phyloP scores from a whole-genome alignment of 2,888 invertebrate genomes.

The Lasioglossum zephyrum region DNA sequence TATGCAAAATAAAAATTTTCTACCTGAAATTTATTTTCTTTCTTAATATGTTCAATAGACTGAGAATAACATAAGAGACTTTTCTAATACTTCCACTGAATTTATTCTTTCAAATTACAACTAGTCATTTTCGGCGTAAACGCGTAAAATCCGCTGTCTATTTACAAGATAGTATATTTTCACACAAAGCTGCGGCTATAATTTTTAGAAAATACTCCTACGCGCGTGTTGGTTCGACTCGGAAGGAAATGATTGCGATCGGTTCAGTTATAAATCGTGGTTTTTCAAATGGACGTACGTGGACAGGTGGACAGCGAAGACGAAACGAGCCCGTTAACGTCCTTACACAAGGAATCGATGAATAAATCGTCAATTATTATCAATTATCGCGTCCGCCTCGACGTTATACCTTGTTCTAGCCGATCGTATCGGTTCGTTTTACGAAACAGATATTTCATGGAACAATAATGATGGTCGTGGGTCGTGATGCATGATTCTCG shows the following conservation, averaged over 20 bases:
- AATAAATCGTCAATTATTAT: slow-evolving; percentile 56
- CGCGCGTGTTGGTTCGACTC: neutral
- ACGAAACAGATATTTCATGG: slow-evolving; percentile 53
- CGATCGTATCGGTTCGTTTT: slow-evolving; percentile 47
- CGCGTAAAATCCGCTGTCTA: too few relatives aligned
- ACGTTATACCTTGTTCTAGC: slow-evolving; percentile 8
- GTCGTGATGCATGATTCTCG: slow-evolving; percentile 55
- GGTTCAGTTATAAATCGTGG: neutral
- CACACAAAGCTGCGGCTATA: neutral
- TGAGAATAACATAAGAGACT: too few relatives aligned
- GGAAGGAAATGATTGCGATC: neutral
- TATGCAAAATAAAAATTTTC: too few relatives aligned
- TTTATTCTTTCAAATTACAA: too few relatives aligned
- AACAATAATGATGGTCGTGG: slow-evolving; percentile 49
- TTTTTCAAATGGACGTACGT: slow-evolving; percentile 18
- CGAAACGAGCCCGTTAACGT: slow-evolving; percentile 2
- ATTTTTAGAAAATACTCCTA: neutral
- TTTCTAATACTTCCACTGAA: too few relatives aligned
- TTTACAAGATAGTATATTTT: neutral
- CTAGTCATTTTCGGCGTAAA: too few relatives aligned
- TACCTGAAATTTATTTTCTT: too few relatives aligned
- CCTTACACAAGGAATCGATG: slow-evolving; percentile 21
- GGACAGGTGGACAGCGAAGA: neutral
- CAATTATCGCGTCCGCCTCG: slow-evolving; percentile 50
- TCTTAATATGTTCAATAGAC: too few relatives aligned